Evolutionary conservation across 2,888 invertebrate species (phyloP), one percentile per base, ranked within the genome.

Genomic region (Punctoribates punctum): DNA sequence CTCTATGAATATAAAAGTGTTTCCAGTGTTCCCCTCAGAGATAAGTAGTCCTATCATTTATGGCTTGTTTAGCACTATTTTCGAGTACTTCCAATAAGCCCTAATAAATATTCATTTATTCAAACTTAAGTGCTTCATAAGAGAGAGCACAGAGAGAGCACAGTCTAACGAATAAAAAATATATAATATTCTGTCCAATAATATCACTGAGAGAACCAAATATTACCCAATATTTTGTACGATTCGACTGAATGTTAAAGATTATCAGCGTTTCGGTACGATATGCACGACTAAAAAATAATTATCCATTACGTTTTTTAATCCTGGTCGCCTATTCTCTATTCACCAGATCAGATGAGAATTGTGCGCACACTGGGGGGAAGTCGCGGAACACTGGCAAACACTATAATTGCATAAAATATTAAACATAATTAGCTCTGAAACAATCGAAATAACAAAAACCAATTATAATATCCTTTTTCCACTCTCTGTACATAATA

Each of bases 21-120:
- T 46, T 46, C 67, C 70, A 70, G 42, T 70, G 34, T 17, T 46
- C 70, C 67, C 70, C 42, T 20, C 11, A 34, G 70, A 70, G 70
- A 70, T 70, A 70, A 70, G 70, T 70, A 70, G 70, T 70, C 70
- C 70, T 70, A 70, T 70, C 70, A 70, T 70, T 70, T 70, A 70
- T 70, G 70, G 70, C 42, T 70, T 70, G 70, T 70, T 70, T 70
- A 70, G 70, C 70, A 70, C 70, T 70, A 46, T 70, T 65, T 38
- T 38, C 38, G 70, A 70, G 70, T 23, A 34, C 70, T 70, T 70
- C 70, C 34, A 70, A 70, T 70, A 70, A 70, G 70, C 42, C 70
- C 70, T 70, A 70, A 70, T 70, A 70, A 70, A 70, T 70, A 70
- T 70, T 70, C 70, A 70, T 70, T 70, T 70, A 70, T 70, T 70